These are phyloP conservation scores for Drosophila baimaii DNA, from an alignment of 1,140 invertebrate species.

Conservation along the genomic window DNA sequence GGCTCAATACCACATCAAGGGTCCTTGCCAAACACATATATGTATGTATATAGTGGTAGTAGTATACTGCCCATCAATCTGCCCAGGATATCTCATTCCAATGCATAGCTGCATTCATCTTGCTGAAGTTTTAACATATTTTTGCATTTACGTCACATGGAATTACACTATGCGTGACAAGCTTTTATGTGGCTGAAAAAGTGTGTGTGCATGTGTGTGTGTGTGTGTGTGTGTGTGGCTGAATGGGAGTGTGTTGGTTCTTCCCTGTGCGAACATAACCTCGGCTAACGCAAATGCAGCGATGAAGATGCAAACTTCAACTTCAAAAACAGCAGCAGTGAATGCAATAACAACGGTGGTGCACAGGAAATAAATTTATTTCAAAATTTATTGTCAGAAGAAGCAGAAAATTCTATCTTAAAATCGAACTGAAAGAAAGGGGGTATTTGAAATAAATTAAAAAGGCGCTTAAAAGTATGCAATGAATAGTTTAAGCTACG, in stretches of 20 bases:
- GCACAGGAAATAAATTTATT: slow-evolving; percentile 5
- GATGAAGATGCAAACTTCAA: slow-evolving; percentile 72
- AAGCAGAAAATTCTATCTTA: neutral
- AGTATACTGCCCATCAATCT: slow-evolving; percentile 52
- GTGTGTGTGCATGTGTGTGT: slow-evolving; percentile 7
- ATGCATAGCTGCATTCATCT: slow-evolving; percentile 56
- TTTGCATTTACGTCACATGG: slow-evolving; percentile 81
- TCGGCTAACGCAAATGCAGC: slow-evolving; percentile 63
- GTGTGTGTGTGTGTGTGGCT: neutral
- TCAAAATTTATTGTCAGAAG: no score
- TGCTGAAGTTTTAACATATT: slow-evolving; percentile 76
- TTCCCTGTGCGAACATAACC: slow-evolving; percentile 55
- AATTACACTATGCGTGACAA: slow-evolving; percentile 79
- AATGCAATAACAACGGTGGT: slow-evolving; percentile 36
- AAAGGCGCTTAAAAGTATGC: no score
- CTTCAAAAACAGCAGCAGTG: slow-evolving; percentile 51
- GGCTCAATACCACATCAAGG: slow-evolving; percentile 46
- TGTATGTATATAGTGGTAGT: no score
- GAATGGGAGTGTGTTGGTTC: slow-evolving; percentile 24
- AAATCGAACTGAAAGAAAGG: no score
- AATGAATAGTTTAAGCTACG: no score
- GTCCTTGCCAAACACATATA: slow-evolving; percentile 33
- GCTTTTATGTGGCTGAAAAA: slow-evolving; percentile 64
- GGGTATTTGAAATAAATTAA: no score
- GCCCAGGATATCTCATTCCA: slow-evolving; percentile 53